Evolutionary conservation across 2,888 invertebrate genomes (phyloP).

Genomic region (Lepidonotus clava): DNA sequence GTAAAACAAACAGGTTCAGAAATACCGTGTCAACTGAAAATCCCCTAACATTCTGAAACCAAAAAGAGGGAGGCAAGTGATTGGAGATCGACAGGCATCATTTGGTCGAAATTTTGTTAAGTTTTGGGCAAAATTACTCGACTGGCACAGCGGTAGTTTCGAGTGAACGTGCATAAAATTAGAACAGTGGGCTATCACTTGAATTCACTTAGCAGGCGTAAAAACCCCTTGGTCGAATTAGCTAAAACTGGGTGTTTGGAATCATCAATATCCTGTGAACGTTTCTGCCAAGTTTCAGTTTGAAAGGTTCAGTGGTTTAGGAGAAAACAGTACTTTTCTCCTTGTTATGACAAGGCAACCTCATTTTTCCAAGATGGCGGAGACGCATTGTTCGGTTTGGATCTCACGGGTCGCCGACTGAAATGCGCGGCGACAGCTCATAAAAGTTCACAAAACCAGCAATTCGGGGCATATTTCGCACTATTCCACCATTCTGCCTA

Average conservation of each 20-base stretch:
- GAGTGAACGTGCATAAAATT: constrained; percentile 40
- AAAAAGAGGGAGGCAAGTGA: neutral
- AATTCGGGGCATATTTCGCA: neutral
- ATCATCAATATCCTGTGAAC: neutral
- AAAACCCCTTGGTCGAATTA: neutral
- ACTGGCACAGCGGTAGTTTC: constrained; percentile 1
- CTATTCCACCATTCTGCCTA: neutral
- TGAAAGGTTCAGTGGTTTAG: neutral
- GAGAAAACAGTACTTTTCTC: constrained; percentile 35
- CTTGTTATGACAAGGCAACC: constrained; percentile 5
- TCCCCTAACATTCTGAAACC: neutral
- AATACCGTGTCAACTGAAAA: constrained; percentile 14
- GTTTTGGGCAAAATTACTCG: neutral
- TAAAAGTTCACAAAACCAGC: neutral
- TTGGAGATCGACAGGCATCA: neutral
- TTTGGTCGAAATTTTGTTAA: neutral
- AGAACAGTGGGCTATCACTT: neutral
- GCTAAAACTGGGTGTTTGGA: neutral
- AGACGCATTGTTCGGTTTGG: constrained; percentile 40
- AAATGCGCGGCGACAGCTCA: constrained; percentile 35
- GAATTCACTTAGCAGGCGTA: constrained; percentile 31
- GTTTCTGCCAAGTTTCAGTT: neutral
- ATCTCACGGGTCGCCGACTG: constrained; percentile 38
- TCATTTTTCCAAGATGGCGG: constrained; percentile 48
- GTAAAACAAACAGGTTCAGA: constrained; percentile 33